Evolutionary conservation across 2,113 vertebrate genomes (phyloP), one percentile per base, ranked within the genome.

Genomic region (Trogon melanurus): DNA sequence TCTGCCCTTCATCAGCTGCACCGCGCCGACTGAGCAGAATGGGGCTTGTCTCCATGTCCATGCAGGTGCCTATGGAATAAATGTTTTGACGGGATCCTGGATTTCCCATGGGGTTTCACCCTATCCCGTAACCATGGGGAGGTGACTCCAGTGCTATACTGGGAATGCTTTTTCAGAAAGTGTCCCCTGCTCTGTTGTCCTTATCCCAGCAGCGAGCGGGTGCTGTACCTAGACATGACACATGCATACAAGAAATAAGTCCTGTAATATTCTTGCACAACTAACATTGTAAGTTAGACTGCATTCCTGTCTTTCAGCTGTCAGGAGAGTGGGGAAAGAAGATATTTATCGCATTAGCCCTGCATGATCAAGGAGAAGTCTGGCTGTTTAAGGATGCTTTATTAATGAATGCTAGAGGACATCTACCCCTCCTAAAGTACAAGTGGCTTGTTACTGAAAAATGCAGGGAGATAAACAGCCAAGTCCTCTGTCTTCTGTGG

Each of bases 401-500:
- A 97, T 96, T 94, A 97, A 97, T 96, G 95, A 95, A 91, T 85
- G 91, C 95, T 94, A 89, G 93, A 96, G 95, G 93, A 96, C 94
- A 96, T 96, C 94, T 62, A 93, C 95, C 94, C 91, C 95, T 96
- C 93, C 93, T 91, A 94, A 94, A 0, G 19, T 78, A 85, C 64
- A 27, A 91, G 91, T 70, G 88, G 89, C 91, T 96, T 2, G 60
- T 91, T 90, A 88, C 95, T 94, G 90, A 97, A 95, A 96, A 97
- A 95, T 94, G 93, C 93, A 95, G 83, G 79, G 91, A 94, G 92
- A 91, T 95, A 96, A 96, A 96, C 85, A 96, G 93, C 93, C 91
- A 50, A 71, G 90, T 94, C 91, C 75, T 93, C 93, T 79, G 91
- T 88, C 93, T 96, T 89, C 82, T 70, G 90, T 64, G 85, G 93